phyloP scores from a whole-genome alignment of 1,140 invertebrate genomes.

The Drosophila subpulchrella region DNA sequence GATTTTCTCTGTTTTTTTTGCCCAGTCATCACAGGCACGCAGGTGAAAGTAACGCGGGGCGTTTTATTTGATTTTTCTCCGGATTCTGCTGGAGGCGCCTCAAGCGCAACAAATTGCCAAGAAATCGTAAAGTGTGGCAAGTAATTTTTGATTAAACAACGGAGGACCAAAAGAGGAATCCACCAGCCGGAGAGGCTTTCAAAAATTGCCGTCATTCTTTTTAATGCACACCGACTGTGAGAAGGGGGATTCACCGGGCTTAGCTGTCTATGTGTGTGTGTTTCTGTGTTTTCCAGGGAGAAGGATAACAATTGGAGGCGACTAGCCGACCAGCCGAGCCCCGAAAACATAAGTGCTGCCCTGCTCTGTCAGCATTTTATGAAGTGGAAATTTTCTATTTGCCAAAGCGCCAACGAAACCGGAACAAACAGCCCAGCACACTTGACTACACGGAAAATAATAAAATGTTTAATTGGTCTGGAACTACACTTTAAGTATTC shows the following conservation, averaged over 20 bases:
- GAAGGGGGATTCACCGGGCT: constrained; percentile 2
- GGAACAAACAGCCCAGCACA: constrained; percentile 66
- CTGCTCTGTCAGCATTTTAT: constrained; percentile 74
- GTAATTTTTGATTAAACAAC: constrained; percentile 79
- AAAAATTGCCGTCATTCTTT: constrained; percentile 81
- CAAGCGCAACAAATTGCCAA: constrained; percentile 74
- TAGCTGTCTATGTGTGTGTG: not conserved
- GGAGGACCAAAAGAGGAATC: constrained; percentile 28
- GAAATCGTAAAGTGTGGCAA: constrained; percentile 76
- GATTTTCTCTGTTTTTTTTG: constrained; percentile 40
- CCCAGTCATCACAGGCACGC: constrained; percentile 49
- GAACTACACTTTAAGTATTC: not conserved
- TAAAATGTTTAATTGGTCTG: not conserved
- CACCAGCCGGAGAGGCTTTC: constrained; percentile 27
- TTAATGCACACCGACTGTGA: constrained; percentile 62
- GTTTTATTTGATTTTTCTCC: constrained; percentile 72
- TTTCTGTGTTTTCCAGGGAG: not conserved
- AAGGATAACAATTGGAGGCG: constrained; percentile 46
- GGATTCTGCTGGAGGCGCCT: constrained; percentile 9
- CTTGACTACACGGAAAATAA: constrained; percentile 11
- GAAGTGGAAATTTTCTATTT: constrained; percentile 82
- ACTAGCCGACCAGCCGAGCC: constrained; percentile 40
- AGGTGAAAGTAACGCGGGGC: constrained; percentile 67
- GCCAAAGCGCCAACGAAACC: constrained; percentile 72
- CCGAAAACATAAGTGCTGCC: constrained; percentile 70